Evolutionary conservation across 1,140 invertebrate genomes (phyloP).

Genomic region (Heliconius eleuchia): DNA sequence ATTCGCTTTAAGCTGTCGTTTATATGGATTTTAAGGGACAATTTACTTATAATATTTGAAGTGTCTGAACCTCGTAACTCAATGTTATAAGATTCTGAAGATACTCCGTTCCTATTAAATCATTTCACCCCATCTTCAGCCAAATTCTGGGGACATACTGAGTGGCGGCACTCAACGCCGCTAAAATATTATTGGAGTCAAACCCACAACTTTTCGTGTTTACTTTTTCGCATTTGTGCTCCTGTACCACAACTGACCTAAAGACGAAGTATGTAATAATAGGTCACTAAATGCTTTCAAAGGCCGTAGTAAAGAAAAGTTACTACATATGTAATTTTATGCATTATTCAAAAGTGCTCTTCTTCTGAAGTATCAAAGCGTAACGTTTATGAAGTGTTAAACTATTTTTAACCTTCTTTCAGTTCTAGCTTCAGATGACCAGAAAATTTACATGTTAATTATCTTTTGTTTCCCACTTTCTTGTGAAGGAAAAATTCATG

Average conservation of each 20-base stretch:
- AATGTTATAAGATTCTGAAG: too few relatives aligned
- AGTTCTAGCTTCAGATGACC: neutral
- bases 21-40: neutral
- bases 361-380: neutral
- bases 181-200: too few relatives aligned
- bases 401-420: conserved; percentile 7
- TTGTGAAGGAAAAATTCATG: neutral
- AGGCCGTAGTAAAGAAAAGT: neutral
- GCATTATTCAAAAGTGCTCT: conserved; percentile 9
- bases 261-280: neutral
- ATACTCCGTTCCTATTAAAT: too few relatives aligned
- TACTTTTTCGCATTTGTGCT: too few relatives aligned
- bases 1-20: neutral
- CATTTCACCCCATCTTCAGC: too few relatives aligned
- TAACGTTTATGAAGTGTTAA: neutral
- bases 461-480: conserved; percentile 4
- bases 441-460: conserved; percentile 13
- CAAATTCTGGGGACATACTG: too few relatives aligned
- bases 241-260: too few relatives aligned
- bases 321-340: neutral
- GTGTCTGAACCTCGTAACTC: too few relatives aligned
- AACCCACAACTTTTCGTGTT: too few relatives aligned
- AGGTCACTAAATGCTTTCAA: neutral
- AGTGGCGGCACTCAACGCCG: too few relatives aligned
- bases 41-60: neutral